A percentile compares a stretch with the other conserved stretches of the same genome.
Conservation (phyloP, 2,888 invertebrate genomes). For the Microplitis deprimator region DNA sequence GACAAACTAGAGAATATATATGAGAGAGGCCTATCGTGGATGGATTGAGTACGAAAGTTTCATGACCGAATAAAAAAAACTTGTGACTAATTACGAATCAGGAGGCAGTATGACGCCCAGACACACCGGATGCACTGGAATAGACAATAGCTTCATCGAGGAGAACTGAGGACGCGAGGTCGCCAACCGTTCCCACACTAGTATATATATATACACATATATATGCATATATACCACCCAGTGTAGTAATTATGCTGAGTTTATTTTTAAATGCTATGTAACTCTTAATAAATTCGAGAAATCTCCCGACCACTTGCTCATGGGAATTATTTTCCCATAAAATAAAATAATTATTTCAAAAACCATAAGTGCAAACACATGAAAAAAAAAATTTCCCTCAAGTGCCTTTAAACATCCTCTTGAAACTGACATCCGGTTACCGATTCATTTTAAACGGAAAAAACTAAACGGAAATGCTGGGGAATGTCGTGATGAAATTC, state of each 20-base stretch:
- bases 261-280: conserved; percentile 25
- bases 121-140: conserved; percentile 42
- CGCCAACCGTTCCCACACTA: conserved; percentile 49
- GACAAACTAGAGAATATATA: background rate
- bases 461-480: conserved; percentile 4
- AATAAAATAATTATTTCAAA: background rate
- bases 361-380: background rate
- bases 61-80: conserved; percentile 34
- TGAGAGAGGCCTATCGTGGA: background rate
- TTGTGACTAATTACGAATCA: conserved; percentile 46
- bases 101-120: conserved; percentile 38
- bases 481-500: conserved; percentile 13
- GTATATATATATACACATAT: conserved; percentile 45
- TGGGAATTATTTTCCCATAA: conserved; percentile 25
- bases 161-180: conserved; percentile 28
- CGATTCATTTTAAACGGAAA: background rate
- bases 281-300: conserved; percentile 39
- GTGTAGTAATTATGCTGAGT: background rate
- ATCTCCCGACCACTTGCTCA: conserved; percentile 29
- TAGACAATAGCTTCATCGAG: conserved; percentile 29
- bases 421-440: background rate
- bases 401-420: background rate
- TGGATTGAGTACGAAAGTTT: conserved; percentile 5
- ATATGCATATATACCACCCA: too few relatives aligned
- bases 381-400: background rate